These are phyloP conservation scores for Lepidurus packardi DNA, from an alignment of 1,140 invertebrate genomes.

Conservation along the genomic window DNA sequence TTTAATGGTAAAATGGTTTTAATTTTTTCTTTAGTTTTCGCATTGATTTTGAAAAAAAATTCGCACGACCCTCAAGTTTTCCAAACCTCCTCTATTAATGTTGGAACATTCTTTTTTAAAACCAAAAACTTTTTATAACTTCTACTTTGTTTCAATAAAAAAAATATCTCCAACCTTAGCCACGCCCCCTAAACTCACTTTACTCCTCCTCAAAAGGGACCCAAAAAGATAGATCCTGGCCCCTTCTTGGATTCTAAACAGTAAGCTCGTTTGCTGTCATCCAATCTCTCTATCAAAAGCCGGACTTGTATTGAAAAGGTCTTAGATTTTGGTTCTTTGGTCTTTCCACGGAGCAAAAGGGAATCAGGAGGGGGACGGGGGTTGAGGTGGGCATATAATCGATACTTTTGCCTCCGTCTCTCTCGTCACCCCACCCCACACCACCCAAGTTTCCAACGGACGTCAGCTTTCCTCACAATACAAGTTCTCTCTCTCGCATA, in stretches of 20 bases:
- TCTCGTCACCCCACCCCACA: not conserved
- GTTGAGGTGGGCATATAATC: constrained; percentile 6
- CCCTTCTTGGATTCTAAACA: not conserved
- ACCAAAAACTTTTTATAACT: no score
- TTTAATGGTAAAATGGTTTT: no score
- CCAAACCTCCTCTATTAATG: no score
- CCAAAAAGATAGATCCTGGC: not conserved
- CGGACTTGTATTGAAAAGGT: constrained; percentile 19
- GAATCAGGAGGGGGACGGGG: not conserved
- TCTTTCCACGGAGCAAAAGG: constrained; percentile 15
- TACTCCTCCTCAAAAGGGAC: not conserved
- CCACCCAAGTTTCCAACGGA: not conserved
- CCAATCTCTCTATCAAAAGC: constrained; percentile 17
- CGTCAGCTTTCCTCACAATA: constrained; percentile 10
- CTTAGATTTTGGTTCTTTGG: not conserved
- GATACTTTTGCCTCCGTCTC: not conserved
- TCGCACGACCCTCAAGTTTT: no score
- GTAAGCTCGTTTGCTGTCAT: not conserved
- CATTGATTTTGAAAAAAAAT: no score
- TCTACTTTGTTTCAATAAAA: no score
- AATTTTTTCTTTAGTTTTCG: no score
- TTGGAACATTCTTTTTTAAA: no score
- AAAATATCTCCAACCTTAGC: no score
- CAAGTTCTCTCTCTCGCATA: constrained; percentile 3
- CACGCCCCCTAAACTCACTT: not conserved